A percentile compares a stretch with the other conserved stretches of the same genome.
These are phyloP conservation scores for Melieria picta DNA, from an alignment of 2,888 invertebrate species.

Conservation along the genomic window DNA sequence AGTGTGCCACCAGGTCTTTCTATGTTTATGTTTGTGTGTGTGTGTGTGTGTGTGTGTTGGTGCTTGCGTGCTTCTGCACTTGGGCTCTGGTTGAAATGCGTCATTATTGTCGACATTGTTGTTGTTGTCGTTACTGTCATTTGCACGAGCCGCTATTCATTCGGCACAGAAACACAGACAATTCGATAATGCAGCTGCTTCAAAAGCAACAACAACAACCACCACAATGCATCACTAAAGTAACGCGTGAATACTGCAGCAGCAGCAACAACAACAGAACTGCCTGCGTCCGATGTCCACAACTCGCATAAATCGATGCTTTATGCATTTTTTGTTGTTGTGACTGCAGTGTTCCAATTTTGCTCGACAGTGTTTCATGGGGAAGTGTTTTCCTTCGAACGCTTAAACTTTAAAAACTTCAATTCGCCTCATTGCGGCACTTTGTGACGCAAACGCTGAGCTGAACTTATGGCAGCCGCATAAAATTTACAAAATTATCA, in stretches of 20 bases:
- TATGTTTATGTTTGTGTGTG: too few species aligned
- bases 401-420: too few species aligned
- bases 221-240: slow-evolving; percentile 34
- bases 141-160: slow-evolving; percentile 5
- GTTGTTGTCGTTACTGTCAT: not conserved
- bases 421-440: too few species aligned
- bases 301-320: too few species aligned
- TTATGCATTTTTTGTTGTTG: slow-evolving; percentile 6
- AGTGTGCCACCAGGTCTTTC: not conserved
- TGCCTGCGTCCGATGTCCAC: too few species aligned
- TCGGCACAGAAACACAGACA: slow-evolving; percentile 2
- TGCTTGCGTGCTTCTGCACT: not conserved
- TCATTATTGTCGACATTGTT: not conserved
- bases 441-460: too few species aligned
- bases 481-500: too few species aligned
- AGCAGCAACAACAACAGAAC: slow-evolving; percentile 9
- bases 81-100: not conserved
- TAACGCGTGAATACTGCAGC: slow-evolving; percentile 34
- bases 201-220: slow-evolving; percentile 17
- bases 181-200: slow-evolving; percentile 11
- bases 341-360: not conserved
- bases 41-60: not conserved
- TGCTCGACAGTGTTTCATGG: too few species aligned
- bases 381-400: too few species aligned
- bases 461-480: too few species aligned